Evolutionary conservation across 2,797 vertebrate genomes (phyloP).

Genomic region (Sardinella longiceps): DNA sequence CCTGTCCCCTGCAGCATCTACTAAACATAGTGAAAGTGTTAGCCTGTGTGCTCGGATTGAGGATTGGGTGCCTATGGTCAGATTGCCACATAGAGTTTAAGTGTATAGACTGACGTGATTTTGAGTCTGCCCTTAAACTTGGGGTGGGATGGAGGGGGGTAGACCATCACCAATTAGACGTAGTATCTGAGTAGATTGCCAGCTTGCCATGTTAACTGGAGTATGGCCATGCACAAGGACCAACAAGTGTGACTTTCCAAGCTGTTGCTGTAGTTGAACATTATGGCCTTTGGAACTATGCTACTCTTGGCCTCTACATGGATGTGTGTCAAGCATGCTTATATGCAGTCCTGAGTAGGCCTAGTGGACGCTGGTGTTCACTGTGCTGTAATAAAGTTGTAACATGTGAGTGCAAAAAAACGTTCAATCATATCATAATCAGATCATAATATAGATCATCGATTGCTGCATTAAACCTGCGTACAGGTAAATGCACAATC

Average conservation of each 20-base stretch:
- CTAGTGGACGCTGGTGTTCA: not conserved
- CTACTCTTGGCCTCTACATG: not conserved
- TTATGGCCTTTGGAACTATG: not conserved
- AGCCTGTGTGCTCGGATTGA: not conserved
- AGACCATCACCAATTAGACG: not conserved
- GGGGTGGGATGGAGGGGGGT: not conserved
- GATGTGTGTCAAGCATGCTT: not conserved
- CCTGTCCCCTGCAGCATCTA: not conserved
- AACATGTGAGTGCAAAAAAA: not conserved
- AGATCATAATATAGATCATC: not conserved
- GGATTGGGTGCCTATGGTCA: not conserved
- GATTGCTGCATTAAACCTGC: not conserved
- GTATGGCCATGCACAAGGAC: not conserved
- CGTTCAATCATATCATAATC: too few species aligned
- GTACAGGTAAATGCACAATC: too few species aligned
- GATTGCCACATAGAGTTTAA: not conserved
- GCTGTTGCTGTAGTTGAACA: not conserved
- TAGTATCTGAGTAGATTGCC: not conserved
- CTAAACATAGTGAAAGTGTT: not conserved
- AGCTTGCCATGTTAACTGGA: not conserved
- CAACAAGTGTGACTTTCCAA: not conserved
- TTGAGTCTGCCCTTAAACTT: not conserved
- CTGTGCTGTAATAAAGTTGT: not conserved
- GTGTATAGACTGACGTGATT: not conserved
- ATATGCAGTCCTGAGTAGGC: not conserved